Evolutionary conservation across 2,797 vertebrate genomes (phyloP), one percentile per base, ranked within the genome.

Genomic region (Cuculus canorus): DNA sequence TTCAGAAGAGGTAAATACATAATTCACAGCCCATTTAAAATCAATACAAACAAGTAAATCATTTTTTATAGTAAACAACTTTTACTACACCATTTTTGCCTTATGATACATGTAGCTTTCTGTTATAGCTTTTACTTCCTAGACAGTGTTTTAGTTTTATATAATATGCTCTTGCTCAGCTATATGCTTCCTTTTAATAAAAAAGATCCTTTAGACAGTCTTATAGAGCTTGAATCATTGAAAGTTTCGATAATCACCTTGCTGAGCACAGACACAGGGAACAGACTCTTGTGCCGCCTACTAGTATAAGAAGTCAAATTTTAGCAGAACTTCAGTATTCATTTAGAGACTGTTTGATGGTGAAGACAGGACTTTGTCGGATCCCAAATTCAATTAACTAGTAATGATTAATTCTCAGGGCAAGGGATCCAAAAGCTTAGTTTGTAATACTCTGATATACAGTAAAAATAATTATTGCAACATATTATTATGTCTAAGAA

Each of bases 331-430:
- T 68, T 89, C 82, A 77, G 11, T 69, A 43, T 83, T 76, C 70
- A 4, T 82, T 97, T 87, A 83, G 65, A 92, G 60, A 70, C 45
- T 60, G 4, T 47, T 71, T 82, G 76, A 91, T 48, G 80, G 23
- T 89, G n/a, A 82, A 95, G 83, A 89, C 35, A 41, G 65, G n/a
- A 82, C 25, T 94, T 97, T 94, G 78, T 86, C 65, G 93, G 81
- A 88, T 73, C 69, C 95, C 56, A 59, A 89, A 93, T 91, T 95
- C 61, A 92, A 91, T 96, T 96, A 97, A 95, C 64, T 39, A 70
- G 25, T 5, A 66, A 57, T 69, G 43, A 93, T 93, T 96, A 96
- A 83, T 93, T 95, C 75, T 85, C 75, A 69, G 39, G 71, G 48
- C 76, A 86, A 96, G 48, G 27, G 68, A 93, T 89, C 68, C 32